These are phyloP conservation scores for Brachystomella parvula DNA, from an alignment of 1,140 invertebrate genomes.

Conservation along the genomic window DNA sequence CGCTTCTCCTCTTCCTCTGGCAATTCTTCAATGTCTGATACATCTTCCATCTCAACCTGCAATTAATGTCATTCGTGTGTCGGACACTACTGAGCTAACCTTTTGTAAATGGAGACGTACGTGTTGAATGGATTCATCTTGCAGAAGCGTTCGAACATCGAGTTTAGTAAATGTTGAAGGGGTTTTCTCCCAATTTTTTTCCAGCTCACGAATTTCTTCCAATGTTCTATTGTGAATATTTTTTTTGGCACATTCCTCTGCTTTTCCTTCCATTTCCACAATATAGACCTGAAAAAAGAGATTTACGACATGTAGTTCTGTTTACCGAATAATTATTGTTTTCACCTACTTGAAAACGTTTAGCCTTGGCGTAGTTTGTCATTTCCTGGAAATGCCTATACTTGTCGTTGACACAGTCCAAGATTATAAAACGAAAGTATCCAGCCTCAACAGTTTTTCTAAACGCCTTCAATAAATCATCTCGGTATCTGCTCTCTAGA, in stretches of 20 bases:
- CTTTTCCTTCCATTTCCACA: constrained; percentile 75
- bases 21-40: constrained; percentile 25
- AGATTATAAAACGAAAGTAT: constrained; percentile 86
- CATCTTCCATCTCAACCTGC: constrained; percentile 39
- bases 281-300: constrained; percentile 63
- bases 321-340: background rate
- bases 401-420: constrained; percentile 78
- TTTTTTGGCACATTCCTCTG: constrained; percentile 63
- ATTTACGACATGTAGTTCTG: background rate
- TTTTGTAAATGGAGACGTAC: constrained; percentile 42
- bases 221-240: constrained; percentile 75
- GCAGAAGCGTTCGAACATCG: constrained; percentile 70
- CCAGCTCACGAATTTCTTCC: constrained; percentile 68
- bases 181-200: constrained; percentile 67
- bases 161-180: constrained; percentile 59
- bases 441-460: constrained; percentile 85
- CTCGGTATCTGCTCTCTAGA: constrained; percentile 71
- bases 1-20: background rate
- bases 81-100: background rate
- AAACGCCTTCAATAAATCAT: constrained; percentile 78
- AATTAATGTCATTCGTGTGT: background rate
- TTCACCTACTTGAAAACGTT: constrained; percentile 71
- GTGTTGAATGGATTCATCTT: constrained; percentile 64
- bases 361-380: constrained; percentile 75
- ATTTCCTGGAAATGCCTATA: constrained; percentile 75